These are phyloP conservation scores for Polyommatus iphigenia DNA, from an alignment of 2,888 invertebrate species.

Conservation along the genomic window DNA sequence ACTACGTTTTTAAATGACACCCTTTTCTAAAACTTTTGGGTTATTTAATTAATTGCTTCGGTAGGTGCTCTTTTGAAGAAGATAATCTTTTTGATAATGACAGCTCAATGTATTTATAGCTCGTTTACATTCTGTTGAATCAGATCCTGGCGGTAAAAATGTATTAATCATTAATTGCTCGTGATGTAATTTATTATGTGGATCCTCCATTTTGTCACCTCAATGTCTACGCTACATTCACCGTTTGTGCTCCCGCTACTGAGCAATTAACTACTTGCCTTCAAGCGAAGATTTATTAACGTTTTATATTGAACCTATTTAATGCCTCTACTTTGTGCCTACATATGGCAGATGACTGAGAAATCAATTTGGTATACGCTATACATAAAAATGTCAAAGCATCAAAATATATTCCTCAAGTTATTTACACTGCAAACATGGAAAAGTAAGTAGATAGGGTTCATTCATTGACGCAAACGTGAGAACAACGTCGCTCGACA, in stretches of 20 bases:
- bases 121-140: constrained; percentile 17
- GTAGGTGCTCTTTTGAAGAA: neutral
- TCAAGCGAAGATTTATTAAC: neutral
- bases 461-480: neutral
- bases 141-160: neutral
- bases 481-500: constrained; percentile 36
- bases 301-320: neutral
- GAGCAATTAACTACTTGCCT: neutral
- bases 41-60: neutral
- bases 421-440: neutral
- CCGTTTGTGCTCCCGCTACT: neutral
- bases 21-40: neutral
- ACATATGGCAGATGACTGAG: neutral
- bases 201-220: constrained; percentile 24
- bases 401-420: too few relatives aligned
- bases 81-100: neutral
- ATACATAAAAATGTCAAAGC: too few relatives aligned
- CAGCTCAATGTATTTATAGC: neutral
- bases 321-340: neutral
- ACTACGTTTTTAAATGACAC: neutral
- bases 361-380: too few relatives aligned
- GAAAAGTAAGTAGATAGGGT: neutral
- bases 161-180: constrained; percentile 10
- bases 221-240: constrained; percentile 9
- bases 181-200: constrained; percentile 18